Conservation (phyloP, 2,797 vertebrate genomes). For the Tokudaia tokunoshimensis region DNA sequence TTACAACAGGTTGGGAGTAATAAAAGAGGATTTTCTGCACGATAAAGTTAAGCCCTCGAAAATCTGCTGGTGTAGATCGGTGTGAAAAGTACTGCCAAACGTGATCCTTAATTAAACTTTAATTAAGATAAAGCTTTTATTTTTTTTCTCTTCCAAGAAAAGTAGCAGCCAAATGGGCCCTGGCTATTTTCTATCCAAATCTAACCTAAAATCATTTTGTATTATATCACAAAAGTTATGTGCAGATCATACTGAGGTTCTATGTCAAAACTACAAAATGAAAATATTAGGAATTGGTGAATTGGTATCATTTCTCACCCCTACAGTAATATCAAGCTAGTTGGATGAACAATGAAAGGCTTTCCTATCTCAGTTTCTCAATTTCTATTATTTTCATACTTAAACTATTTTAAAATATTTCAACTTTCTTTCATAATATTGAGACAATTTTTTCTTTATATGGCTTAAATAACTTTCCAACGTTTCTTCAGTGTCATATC, state of each 20-base stretch:
- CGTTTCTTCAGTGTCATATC: not conserved
- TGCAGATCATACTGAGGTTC: constrained; percentile 83
- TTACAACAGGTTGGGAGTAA: constrained; percentile 99
- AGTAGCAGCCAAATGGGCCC: constrained; percentile 90
- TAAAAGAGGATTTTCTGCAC: constrained; percentile 99
- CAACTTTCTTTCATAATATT: constrained; percentile 2
- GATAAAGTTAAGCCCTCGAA: constrained; percentile 99
- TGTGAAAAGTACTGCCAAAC: constrained; percentile 99
- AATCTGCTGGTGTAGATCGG: constrained; percentile 99
- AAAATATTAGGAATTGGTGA: constrained; percentile 74
- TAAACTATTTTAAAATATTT: not conserved
- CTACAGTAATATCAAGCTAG: not conserved
- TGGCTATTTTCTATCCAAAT: constrained; percentile 88
- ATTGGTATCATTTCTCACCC: constrained; percentile 53
- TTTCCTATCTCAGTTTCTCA: not conserved
- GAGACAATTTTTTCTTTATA: constrained; percentile 11
- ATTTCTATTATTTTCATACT: not conserved
- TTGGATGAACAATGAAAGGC: not conserved
- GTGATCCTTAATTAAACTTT: constrained; percentile 99
- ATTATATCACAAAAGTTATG: constrained; percentile 87
- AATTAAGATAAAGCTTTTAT: constrained; percentile 97
- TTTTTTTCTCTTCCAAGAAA: constrained; percentile 87
- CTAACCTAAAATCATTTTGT: constrained; percentile 88
- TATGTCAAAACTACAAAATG: constrained; percentile 83
- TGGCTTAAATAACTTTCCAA: not conserved